Base-by-base conservation (phyloP, 1,140 invertebrate genomes). In the Drosophila mauritiana region DNA sequence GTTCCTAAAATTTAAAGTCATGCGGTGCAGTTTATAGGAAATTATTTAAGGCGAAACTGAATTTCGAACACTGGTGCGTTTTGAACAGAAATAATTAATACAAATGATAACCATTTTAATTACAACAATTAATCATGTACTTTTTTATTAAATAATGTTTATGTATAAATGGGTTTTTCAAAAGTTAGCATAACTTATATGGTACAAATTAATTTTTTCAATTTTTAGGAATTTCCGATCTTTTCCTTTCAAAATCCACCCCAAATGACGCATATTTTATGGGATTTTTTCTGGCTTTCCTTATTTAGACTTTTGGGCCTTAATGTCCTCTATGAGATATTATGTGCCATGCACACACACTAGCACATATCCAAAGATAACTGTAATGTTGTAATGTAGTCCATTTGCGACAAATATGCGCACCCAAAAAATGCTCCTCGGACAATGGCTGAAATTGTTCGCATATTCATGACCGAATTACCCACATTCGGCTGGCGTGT, bases 401-500 rank as follows among this genome's bases (percentile, higher is more conserved):
- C 83, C 83, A 86, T 86, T 86, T 86, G 83, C 79, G 83, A 88
- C 82, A 86, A 86, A 86, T 86, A 82, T 86, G 82, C 83, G 75
- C 77, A 82, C 57, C 56, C 65, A 77, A 82, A 86, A 86, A 88
- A 86, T 86, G 67, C 79, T 76, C 25, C 73, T 82, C 56, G 83
- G 83, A 86, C 83, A 86, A 82, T 88, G 83, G 80, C 58, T 62
- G 69, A 67, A 86, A 88, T 88, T 79, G 74, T 82, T 86, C 79
- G 83, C 83, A 88, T 86, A 88, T 86, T 86, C 84, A 86, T 86
- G 83, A 86, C 83, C 83, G 83, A 88, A 88, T 86, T 88, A 86
- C 83, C 83, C 83, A 86, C 74, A 88, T 86, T 88, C 72, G 59
- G 61, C n/a, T 67, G 64, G 17, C 31, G 61, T 20, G 15, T 22